Percentiles rank a stretch among this genome's conserved stretches.
These are phyloP conservation scores for Macrosteles quadrilineatus DNA, from an alignment of 1,140 invertebrate genomes.

Conservation along the genomic window DNA sequence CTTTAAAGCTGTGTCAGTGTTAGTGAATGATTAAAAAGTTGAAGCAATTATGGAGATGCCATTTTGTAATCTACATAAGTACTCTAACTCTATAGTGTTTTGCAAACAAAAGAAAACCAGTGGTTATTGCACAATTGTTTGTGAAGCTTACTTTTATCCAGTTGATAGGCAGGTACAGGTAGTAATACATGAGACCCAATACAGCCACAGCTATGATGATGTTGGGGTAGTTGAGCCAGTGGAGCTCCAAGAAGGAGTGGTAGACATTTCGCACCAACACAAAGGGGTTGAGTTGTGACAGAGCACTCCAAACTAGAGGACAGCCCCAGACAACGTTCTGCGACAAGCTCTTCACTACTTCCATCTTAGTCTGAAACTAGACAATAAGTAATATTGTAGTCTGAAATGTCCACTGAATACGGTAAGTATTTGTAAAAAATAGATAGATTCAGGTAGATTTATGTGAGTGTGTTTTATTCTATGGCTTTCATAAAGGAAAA, in stretches of 20 bases:
- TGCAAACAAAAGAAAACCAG: no score
- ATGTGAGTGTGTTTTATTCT: no score
- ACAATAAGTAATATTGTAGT: not conserved
- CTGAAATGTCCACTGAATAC: no score
- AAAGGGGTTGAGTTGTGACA: not conserved
- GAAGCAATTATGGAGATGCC: no score
- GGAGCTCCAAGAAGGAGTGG: not conserved
- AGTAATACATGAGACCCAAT: conserved; percentile 1
- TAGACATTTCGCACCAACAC: not conserved
- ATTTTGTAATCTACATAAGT: no score
- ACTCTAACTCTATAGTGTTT: no score
- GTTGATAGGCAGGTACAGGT: conserved; percentile 49
- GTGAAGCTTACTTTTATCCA: conserved; percentile 50
- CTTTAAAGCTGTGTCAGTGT: no score
- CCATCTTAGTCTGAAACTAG: not conserved
- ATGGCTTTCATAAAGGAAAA: no score
- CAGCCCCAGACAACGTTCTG: not conserved
- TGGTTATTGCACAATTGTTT: no score
- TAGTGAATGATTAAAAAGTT: no score
- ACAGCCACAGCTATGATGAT: not conserved
- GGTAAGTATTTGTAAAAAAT: no score
- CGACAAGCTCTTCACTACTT: not conserved
- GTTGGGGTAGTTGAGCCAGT: not conserved
- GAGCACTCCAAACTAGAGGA: not conserved
- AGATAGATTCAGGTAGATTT: no score